These are phyloP conservation scores for Lasioglossum albipes DNA, from an alignment of 1,140 invertebrate genomes.

Conservation along the genomic window DNA sequence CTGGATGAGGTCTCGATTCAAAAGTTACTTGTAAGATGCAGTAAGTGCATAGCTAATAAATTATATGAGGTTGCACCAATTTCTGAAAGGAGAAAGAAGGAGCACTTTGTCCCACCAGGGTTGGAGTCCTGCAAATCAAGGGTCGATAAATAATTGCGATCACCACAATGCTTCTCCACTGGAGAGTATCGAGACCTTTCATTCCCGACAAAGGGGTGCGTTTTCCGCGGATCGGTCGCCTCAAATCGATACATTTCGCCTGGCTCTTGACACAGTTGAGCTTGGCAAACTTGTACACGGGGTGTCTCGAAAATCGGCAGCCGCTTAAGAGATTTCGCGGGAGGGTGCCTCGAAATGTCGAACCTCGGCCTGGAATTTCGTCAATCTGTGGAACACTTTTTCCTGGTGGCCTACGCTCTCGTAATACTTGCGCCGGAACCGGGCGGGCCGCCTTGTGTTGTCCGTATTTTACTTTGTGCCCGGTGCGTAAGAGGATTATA, in stretches of 20 bases:
- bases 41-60: too few relatives aligned
- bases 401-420: constrained; percentile 56
- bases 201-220: too few relatives aligned
- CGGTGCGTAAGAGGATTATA: constrained; percentile 78
- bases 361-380: constrained; percentile 8
- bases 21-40: too few relatives aligned
- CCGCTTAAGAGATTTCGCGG: constrained; percentile 74
- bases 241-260: constrained; percentile 68
- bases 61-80: too few relatives aligned
- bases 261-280: not conserved
- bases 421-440: constrained; percentile 65
- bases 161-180: too few relatives aligned
- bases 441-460: constrained; percentile 57
- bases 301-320: not conserved
- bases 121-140: too few relatives aligned
- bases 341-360: constrained; percentile 12
- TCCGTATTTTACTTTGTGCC: constrained; percentile 77
- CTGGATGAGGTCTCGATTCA: too few relatives aligned
- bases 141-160: too few relatives aligned
- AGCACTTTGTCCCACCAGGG: too few relatives aligned
- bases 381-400: constrained; percentile 38
- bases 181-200: too few relatives aligned
- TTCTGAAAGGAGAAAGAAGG: too few relatives aligned
- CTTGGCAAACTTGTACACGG: too few relatives aligned
- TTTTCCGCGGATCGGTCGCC: constrained; percentile 19